Evolutionary conservation across 2,888 invertebrate genomes (phyloP), one percentile per base, ranked within the genome.

Genomic region (Ferrisia virgata): DNA sequence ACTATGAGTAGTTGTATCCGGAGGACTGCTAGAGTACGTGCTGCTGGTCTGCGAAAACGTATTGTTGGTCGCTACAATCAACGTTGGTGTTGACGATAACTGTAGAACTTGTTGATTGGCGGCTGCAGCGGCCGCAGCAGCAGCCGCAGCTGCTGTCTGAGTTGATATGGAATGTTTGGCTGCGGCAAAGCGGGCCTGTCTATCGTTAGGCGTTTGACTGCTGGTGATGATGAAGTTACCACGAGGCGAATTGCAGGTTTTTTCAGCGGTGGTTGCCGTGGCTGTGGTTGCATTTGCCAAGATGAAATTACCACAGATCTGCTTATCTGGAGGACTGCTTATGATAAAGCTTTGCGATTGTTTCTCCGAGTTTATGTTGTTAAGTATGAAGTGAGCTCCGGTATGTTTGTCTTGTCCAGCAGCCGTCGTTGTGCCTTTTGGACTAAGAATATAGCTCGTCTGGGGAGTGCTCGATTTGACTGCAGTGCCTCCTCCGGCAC

Each of bases 1-100:
- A 89, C 95, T 95, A 87, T 94, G 94, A 0, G 95, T 95, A 0
- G 95, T 95, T 0, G 95, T 95, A 87, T 95, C 95, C 0, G 95
- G 95, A 6, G 95, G 95, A 88, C 93, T 93, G 28, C 92, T 91
- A 3, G 91, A 90, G 18, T 89, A 88, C 22, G 85, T 88, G 87
- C 28, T 89, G 88, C 15, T 87, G 4, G 87, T 87, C 86, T 90
- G 90, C 86, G 89, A 90, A 86, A 89, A 89, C 3, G 87, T 86
- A 72, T 86, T 87, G 36, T 85, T 87, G 6, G 87, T 87, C 11
- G 87, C 86, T 0, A 87, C 87, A 9, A 87, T 86, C 33, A 89
- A 87, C 11, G 87, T 84, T 8, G 86, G 86, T 9, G 86, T 86
- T 43, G 86, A 86, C 31, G 86, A 86, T 39, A 86, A 86, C 85